phyloP scores from a whole-genome alignment of 2,113 vertebrate species.

The Reinhardtius hippoglossoides region DNA sequence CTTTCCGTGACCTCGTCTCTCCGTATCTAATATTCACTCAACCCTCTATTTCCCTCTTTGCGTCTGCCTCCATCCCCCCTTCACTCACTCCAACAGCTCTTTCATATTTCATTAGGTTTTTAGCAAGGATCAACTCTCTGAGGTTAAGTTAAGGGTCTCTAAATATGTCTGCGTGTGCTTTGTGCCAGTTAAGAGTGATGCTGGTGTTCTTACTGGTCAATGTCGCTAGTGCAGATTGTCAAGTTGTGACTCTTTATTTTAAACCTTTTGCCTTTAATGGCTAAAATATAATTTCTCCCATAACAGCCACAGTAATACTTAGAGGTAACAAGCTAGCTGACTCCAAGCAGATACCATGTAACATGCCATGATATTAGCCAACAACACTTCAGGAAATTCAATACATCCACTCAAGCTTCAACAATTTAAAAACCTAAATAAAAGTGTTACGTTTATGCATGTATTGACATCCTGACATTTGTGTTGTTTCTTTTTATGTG shows the following conservation, averaged over 20 bases:
- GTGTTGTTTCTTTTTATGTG: conserved; percentile 57
- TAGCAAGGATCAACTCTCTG: conserved; percentile 64
- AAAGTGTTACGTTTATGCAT: background rate
- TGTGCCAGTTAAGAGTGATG: background rate
- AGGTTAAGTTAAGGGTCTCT: conserved; percentile 65
- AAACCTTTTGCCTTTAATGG: background rate
- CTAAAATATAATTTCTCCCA: background rate
- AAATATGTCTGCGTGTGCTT: conserved; percentile 11
- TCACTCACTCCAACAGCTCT: conserved; percentile 26
- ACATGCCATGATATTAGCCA: conserved; percentile 7
- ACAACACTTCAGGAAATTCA: conserved; percentile 19
- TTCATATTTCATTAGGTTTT: conserved; percentile 76
- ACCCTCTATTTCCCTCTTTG: conserved; percentile 25
- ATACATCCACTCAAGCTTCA: background rate
- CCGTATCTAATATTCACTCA: conserved; percentile 48
- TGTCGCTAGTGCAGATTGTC: background rate
- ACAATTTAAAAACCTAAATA: too few species aligned
- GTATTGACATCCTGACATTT: conserved; percentile 49
- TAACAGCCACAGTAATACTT: background rate
- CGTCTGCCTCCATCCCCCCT: conserved; percentile 34
- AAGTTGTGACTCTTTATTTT: background rate
- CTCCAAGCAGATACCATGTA: background rate
- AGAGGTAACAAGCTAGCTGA: background rate
- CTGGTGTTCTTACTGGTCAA: background rate
- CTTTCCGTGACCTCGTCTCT: conserved; percentile 57